These are phyloP conservation scores for Oceanodroma leucorhoa DNA, from an alignment of 2,797 vertebrate genomes.

Conservation along the genomic window DNA sequence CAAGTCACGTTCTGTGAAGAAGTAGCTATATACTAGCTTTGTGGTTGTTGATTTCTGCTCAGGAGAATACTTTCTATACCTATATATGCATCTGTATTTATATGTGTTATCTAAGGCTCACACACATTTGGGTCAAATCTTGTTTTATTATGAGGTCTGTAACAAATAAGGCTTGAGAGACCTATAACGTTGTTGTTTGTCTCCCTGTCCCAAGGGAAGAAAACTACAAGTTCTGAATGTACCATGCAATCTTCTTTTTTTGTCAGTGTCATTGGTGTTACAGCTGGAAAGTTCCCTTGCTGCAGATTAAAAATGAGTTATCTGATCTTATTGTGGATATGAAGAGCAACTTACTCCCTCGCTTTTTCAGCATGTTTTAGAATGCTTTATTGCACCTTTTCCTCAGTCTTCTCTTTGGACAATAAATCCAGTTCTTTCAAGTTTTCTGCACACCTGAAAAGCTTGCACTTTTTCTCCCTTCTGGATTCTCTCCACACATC, in stretches of 20 bases:
- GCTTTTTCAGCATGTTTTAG: not conserved
- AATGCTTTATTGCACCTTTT: not conserved
- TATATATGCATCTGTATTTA: not conserved
- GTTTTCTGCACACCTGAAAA: not conserved
- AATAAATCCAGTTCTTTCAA: not conserved
- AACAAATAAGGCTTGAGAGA: not conserved
- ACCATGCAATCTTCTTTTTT: not conserved
- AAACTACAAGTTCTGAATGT: not conserved
- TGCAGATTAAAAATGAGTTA: not conserved
- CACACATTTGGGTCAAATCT: not conserved
- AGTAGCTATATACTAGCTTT: not conserved
- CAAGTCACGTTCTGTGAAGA: not conserved
- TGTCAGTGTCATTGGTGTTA: not conserved
- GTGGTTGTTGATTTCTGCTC: not conserved
- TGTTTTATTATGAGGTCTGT: not conserved
- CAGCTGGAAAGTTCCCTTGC: not conserved
- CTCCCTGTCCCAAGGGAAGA: not conserved
- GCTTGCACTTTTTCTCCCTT: not conserved
- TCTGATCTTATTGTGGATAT: not conserved
- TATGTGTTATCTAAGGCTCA: not conserved
- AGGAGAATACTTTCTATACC: not conserved
- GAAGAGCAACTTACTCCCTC: not conserved
- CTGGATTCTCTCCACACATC: not conserved
- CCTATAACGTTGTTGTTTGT: not conserved
- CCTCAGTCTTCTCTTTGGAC: not conserved